Conservation (phyloP, 2,113 vertebrate species). For the Pseudopipra pipra region DNA sequence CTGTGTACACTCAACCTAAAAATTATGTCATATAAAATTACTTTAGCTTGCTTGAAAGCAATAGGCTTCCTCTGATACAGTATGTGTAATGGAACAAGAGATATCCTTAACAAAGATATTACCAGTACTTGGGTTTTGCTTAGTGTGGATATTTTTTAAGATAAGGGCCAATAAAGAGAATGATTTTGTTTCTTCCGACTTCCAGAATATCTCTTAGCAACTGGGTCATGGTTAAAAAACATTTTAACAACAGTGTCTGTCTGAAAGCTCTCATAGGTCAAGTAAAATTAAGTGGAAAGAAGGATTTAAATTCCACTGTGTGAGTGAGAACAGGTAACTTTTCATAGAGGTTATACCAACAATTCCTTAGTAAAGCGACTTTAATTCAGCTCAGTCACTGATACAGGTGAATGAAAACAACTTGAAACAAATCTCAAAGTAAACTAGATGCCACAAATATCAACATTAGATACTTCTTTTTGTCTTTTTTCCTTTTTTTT, state of each 20-base stretch:
- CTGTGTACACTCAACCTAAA: not conserved
- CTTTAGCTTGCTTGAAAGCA: not conserved
- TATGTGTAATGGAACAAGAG: not conserved
- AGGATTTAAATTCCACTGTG: not conserved
- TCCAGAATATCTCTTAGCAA: not conserved
- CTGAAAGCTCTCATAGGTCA: not conserved
- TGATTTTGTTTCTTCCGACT: not conserved
- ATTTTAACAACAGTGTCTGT: not conserved
- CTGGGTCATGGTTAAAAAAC: not conserved
- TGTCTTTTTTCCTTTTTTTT: not conserved
- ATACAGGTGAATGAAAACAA: not conserved
- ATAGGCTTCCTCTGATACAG: not conserved
- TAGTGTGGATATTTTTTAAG: not conserved
- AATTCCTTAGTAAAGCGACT: not conserved
- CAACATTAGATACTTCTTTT: not conserved
- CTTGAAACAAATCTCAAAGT: not conserved
- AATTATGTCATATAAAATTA: not conserved
- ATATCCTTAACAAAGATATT: not conserved
- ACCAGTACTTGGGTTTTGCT: not conserved
- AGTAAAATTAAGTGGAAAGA: not conserved
- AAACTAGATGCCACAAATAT: not conserved
- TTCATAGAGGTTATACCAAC: not conserved
- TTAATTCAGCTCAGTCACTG: not conserved
- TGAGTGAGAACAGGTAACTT: not conserved
- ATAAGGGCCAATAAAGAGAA: not conserved